These are phyloP conservation scores for Physeter macrocephalus DNA, from an alignment of 2,113 vertebrate genomes.

Conservation along the genomic window DNA sequence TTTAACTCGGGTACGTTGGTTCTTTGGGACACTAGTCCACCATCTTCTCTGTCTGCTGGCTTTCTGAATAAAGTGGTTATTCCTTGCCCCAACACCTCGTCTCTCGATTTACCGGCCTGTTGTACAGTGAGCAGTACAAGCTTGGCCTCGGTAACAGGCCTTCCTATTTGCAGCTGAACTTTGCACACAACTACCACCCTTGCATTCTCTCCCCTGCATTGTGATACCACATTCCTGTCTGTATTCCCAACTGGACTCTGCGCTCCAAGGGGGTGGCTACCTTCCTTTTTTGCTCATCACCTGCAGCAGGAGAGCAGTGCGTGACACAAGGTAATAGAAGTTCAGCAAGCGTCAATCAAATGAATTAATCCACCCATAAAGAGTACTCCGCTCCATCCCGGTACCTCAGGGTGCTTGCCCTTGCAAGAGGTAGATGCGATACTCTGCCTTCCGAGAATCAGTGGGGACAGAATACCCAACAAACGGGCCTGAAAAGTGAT, in stretches of 20 bases:
- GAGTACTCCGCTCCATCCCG: not conserved
- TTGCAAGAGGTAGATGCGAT: rapidly evolving
- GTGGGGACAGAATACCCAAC: not conserved
- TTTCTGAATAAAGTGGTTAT: not conserved
- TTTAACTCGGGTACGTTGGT: not conserved
- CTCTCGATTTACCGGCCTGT: not conserved
- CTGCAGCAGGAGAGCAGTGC: not conserved
- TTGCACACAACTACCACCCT: too few relatives aligned
- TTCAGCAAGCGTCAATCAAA: not conserved
- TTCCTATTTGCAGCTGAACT: not conserved
- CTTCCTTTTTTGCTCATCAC: not conserved
- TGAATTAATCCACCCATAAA: not conserved
- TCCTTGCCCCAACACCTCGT: not conserved
- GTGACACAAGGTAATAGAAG: not conserved
- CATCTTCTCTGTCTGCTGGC: not conserved
- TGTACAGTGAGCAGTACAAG: not conserved
- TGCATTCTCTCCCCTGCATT: too few relatives aligned
- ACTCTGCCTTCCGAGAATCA: not conserved
- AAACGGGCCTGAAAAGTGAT: not conserved
- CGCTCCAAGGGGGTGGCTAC: rapidly evolving
- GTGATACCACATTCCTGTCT: not conserved
- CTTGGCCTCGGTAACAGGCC: not conserved
- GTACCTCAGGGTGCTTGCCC: not conserved
- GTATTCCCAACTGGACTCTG: not conserved
- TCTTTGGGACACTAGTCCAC: not conserved